Evolutionary conservation across 30 jellyfish, hydroid and myxozoan genomes (phyloP).

Genomic region (Clytia hemisphaerica): DNA sequence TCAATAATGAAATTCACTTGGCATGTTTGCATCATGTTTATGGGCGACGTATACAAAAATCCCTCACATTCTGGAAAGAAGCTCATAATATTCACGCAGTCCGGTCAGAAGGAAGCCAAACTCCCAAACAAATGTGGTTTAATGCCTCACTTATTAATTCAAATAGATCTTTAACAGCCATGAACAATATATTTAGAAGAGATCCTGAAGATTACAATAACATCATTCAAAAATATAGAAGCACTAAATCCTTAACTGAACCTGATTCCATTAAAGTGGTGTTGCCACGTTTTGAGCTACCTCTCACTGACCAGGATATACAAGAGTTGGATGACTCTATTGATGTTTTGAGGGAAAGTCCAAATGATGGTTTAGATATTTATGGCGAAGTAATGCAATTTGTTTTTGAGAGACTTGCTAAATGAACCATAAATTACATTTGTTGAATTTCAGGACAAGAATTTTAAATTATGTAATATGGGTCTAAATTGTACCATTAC

Average conservation of each 20-base stretch:
- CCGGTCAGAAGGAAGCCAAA: conserved; percentile 21
- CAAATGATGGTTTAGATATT: conserved; percentile 13
- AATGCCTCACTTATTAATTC: not conserved
- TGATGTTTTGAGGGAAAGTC: not conserved
- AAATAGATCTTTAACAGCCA: not conserved
- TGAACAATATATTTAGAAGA: conserved; percentile 13
- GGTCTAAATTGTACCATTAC: too few species aligned
- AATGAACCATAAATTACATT: too few species aligned
- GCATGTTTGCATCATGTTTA: conserved; percentile 13
- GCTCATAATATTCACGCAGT: conserved; percentile 28
- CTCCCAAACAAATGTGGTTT: conserved; percentile 25
- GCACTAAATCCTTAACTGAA: not conserved
- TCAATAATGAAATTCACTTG: conserved; percentile 7
- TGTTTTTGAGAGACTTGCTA: too few species aligned
- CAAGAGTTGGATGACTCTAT: not conserved
- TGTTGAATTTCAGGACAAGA: too few species aligned
- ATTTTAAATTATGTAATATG: too few species aligned
- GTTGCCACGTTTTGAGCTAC: conserved; percentile 12
- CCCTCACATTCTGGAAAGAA: conserved; percentile 10
- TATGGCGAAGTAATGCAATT: conserved; percentile 12
- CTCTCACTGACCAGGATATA: conserved; percentile 8
- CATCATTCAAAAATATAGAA: not conserved
- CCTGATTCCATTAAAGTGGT: not conserved
- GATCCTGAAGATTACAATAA: not conserved
- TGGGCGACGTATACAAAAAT: conserved; percentile 4